These are phyloP conservation scores for Drosophila kanekoi DNA, from an alignment of 2,888 invertebrate species.

Conservation along the genomic window DNA sequence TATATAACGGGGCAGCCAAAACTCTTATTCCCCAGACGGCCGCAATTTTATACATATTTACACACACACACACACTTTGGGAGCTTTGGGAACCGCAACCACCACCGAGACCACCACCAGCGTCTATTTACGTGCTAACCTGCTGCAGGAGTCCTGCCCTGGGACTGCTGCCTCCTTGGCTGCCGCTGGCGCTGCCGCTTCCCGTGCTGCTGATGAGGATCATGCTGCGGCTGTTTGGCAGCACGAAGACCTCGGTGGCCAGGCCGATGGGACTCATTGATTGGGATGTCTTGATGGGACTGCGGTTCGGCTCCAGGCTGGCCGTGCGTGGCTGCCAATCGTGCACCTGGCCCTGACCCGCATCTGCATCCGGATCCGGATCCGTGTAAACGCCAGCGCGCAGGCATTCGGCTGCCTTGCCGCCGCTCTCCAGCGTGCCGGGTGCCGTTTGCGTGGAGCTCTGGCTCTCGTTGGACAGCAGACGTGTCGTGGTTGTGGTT, in stretches of 20 bases:
- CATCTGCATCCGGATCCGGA: background rate
- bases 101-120: slow-evolving; percentile 27
- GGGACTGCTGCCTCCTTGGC: slow-evolving; percentile 46
- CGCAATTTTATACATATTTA: slow-evolving; percentile 56
- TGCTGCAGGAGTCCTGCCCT: slow-evolving; percentile 68
- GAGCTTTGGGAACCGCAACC: too few relatives aligned
- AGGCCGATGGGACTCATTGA: slow-evolving; percentile 83
- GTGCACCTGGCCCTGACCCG: slow-evolving; percentile 8
- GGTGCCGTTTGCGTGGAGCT: slow-evolving; percentile 64
- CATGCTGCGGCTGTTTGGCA: slow-evolving; percentile 84
- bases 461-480: slow-evolving; percentile 66
- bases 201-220: slow-evolving; percentile 75
- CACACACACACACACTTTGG: slow-evolving; percentile 40
- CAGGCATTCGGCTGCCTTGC: too few relatives aligned
- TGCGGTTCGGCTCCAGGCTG: slow-evolving; percentile 77
- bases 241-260: slow-evolving; percentile 73
- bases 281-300: slow-evolving; percentile 84
- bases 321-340: slow-evolving; percentile 73
- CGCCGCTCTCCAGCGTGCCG: slow-evolving; percentile 49
- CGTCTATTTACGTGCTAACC: slow-evolving; percentile 70
- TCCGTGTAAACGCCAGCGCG: too few relatives aligned
- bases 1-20: background rate
- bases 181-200: slow-evolving; percentile 17
- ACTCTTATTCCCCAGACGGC: background rate
- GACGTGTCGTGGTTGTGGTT: slow-evolving; percentile 42